phyloP scores from a whole-genome alignment of 2,113 vertebrate genomes.

The Syngnathus scovelli region DNA sequence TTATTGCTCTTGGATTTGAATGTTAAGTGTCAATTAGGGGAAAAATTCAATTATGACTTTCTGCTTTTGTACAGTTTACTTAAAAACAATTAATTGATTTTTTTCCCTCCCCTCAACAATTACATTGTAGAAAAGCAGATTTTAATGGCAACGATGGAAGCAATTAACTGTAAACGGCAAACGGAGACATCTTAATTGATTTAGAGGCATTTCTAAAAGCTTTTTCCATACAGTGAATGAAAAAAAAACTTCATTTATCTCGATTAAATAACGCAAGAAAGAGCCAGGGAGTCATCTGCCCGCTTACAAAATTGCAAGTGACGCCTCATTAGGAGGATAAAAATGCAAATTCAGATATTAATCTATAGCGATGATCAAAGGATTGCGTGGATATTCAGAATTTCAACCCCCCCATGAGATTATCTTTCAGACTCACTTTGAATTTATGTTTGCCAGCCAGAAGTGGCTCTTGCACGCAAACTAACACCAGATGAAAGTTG shows the following conservation, averaged over 20 bases:
- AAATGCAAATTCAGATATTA: constrained; percentile 30
- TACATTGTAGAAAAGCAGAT: background rate
- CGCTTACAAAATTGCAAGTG: constrained; percentile 2
- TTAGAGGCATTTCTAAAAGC: background rate
- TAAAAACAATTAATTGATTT: too few species aligned
- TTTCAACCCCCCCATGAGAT: constrained; percentile 30
- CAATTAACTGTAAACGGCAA: background rate
- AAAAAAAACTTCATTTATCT: background rate
- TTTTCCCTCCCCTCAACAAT: too few species aligned
- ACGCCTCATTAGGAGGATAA: constrained; percentile 26
- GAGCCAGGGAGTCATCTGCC: background rate
- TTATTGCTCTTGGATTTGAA: too few species aligned
- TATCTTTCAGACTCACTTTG: constrained; percentile 34
- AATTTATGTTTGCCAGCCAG: constrained; percentile 37
- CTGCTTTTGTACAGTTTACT: too few species aligned
- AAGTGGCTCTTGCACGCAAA: constrained; percentile 24
- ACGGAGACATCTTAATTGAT: background rate
- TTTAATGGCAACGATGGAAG: background rate
- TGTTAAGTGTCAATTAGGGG: too few species aligned
- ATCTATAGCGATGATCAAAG: constrained; percentile 36
- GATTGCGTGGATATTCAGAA: constrained; percentile 17
- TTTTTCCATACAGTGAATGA: background rate
- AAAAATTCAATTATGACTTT: too few species aligned
- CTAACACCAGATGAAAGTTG: constrained; percentile 47
- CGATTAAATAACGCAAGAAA: constrained; percentile 13